Percentiles rank a stretch among this genome's conserved stretches.
Conservation (phyloP, 1,140 invertebrate species). For the Ylistrum balloti region DNA sequence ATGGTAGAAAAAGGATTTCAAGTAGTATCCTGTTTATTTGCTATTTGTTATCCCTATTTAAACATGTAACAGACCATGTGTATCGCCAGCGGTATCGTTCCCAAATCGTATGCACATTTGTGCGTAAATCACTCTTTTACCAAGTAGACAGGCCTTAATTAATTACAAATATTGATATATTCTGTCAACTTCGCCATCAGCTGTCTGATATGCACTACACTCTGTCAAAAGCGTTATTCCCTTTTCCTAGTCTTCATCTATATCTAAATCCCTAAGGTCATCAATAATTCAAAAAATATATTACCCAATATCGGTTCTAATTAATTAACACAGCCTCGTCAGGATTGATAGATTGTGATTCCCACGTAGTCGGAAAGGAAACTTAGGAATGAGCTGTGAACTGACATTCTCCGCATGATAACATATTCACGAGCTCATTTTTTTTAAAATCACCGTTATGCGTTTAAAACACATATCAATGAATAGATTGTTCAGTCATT, state of each 20-base stretch:
- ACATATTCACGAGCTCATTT: no score
- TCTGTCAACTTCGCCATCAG: neutral
- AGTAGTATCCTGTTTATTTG: neutral
- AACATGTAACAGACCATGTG: neutral
- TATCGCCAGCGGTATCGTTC: neutral
- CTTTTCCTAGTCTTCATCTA: neutral
- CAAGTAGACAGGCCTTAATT: neutral
- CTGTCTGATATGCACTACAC: neutral
- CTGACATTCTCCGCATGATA: no score
- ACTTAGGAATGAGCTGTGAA: neutral
- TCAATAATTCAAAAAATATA: neutral
- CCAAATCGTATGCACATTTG: neutral
- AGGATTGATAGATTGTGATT: neutral
- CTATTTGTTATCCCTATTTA: neutral
- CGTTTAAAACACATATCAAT: no score
- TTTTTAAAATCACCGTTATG: no score
- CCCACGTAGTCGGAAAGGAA: neutral
- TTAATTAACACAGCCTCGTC: neutral
- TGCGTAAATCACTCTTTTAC: neutral
- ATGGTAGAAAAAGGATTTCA: no score
- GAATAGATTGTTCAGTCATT: no score
- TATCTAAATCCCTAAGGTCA: neutral
- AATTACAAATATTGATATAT: slow-evolving; percentile 40
- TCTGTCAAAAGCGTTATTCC: neutral
- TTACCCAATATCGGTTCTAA: neutral